Evolutionary conservation across 1,140 invertebrate genomes (phyloP), one percentile per base, ranked within the genome.

Genomic region (Diorhabda sublineata): DNA sequence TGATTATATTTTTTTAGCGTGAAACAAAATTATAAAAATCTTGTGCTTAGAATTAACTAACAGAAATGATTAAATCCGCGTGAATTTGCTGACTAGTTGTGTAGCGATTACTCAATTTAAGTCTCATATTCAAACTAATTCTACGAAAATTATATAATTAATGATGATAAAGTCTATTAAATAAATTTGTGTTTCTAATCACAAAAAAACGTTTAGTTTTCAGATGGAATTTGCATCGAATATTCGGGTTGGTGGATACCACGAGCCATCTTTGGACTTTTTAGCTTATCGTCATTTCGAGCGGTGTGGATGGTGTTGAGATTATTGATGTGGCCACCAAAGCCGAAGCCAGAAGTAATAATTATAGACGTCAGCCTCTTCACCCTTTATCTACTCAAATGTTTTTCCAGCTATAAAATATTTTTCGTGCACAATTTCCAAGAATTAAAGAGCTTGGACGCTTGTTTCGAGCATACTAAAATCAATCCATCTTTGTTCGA

Each of bases 211-310:
- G n/a, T 52, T 67, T 65, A 74, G 73, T 69, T 72, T 64, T 45
- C 67, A 56, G 71, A 71, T 45, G 67, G 59, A 56, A 68, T 76
- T 2, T 57, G 70, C 6, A 59, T 76, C 2, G 58, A 66, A 47
- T 69, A 72, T 64, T 71, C 69, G 7, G 75, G 68, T 59, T 75
- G 75, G 74, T 78, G 77, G 77, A 69, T 78, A 41, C 77, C 77
- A 7, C 43, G 62, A 9, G 72, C 64, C 45, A 42, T 76, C 3
- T 64, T 73, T 41, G 75, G 75, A 3, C 26, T 70, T 3, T 72
- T 75, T 26, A 63, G 56, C n/a, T 64, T 76, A 42, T 69, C 70
- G 3, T 58, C 56, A 2, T 67, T 74, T 3, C 73, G 73, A 71
- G 63, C 76, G 3, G 58, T 71, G 2, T 70, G 73, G 56, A 73